A percentile compares a stretch with the other conserved stretches of the same genome.
These are phyloP conservation scores for Garra rufa DNA, from an alignment of 2,113 vertebrate genomes.

Conservation along the genomic window DNA sequence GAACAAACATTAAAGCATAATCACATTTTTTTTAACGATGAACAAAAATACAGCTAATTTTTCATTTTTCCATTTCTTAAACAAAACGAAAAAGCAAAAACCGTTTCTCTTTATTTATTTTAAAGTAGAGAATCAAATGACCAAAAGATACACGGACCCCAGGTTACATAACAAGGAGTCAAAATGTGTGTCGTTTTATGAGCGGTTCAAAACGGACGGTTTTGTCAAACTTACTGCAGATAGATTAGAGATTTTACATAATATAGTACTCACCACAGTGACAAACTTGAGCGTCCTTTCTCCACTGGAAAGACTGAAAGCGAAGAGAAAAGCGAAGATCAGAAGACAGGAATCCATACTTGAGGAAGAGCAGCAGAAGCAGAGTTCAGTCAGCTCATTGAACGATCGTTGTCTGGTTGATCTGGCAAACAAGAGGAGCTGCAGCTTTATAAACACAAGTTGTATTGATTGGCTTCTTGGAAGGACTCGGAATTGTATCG, in stretches of 20 bases:
- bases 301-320: constrained; percentile 36
- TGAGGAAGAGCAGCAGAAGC: not conserved
- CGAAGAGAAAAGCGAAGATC: not conserved
- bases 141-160: too few relatives aligned
- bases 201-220: not conserved
- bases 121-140: too few relatives aligned
- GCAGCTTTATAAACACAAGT: not conserved
- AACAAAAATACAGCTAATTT: too few relatives aligned
- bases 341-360: constrained; percentile 41
- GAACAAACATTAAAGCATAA: too few relatives aligned
- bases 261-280: constrained; percentile 50
- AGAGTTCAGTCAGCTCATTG: not conserved
- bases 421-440: not conserved
- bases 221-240: not conserved
- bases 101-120: too few relatives aligned
- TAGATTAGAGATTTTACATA: not conserved
- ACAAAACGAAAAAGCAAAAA: too few relatives aligned
- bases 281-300: constrained; percentile 46
- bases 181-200: too few relatives aligned
- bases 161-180: too few relatives aligned
- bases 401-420: not conserved
- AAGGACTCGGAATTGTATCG: not conserved
- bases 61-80: too few relatives aligned
- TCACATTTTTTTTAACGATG: too few relatives aligned
- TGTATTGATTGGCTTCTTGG: not conserved